These are phyloP conservation scores for Antigone vipio DNA, from an alignment of 2,113 vertebrate species.

Conservation along the genomic window DNA sequence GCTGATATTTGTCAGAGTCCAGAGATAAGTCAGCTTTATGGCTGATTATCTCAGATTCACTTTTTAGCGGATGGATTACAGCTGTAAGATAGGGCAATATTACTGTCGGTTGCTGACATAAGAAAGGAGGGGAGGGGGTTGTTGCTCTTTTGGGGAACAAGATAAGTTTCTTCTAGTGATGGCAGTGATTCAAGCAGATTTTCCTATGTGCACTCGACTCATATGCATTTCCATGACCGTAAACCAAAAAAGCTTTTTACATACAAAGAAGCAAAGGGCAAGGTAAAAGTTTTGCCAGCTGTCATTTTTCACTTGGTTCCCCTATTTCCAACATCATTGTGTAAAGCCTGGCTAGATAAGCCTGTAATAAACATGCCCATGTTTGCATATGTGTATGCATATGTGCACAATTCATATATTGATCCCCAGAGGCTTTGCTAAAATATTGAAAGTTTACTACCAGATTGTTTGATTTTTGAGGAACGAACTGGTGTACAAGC, in stretches of 20 bases:
- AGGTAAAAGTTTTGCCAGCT: background rate
- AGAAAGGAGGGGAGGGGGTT: background rate
- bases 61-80: background rate
- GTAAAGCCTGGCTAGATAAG: background rate
- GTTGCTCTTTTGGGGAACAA: background rate
- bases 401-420: background rate
- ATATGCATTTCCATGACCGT: background rate
- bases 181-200: background rate
- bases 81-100: background rate
- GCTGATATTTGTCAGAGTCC: background rate
- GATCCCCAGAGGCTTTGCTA: background rate
- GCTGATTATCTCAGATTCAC: background rate
- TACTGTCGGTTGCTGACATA: background rate
- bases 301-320: slow-evolving; percentile 8
- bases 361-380: background rate
- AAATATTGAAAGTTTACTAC: background rate
- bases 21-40: background rate
- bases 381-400: background rate
- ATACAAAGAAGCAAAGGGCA: background rate
- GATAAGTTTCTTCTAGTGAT: background rate
- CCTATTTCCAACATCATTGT: background rate
- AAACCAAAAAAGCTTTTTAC: slow-evolving; percentile 17
- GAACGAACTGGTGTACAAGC: background rate
- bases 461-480: background rate
- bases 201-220: background rate